Conservation (phyloP, 2,797 vertebrate genomes). For the Leptoclinus maculatus region DNA sequence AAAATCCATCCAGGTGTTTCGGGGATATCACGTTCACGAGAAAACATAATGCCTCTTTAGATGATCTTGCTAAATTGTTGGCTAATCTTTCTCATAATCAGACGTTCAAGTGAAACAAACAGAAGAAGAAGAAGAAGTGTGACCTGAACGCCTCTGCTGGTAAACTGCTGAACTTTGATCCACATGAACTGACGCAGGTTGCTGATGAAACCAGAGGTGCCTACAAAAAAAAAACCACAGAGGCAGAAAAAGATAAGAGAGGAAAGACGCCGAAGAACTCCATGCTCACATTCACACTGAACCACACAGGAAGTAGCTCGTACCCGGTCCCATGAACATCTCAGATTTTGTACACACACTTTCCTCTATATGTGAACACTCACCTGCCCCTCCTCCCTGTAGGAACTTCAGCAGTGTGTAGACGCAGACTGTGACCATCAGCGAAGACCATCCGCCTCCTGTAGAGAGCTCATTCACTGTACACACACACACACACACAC, state of each 20-base stretch:
- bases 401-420: slow-evolving; percentile 91
- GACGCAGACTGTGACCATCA: slow-evolving; percentile 85
- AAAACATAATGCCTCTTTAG: too few relatives aligned
- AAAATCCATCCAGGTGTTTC: neutral
- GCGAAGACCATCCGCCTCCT: slow-evolving; percentile 81
- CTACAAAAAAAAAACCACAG: slow-evolving; percentile 57
- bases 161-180: slow-evolving; percentile 93
- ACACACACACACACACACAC: slow-evolving; percentile 2
- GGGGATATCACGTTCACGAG: too few relatives aligned
- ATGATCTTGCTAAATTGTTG: too few relatives aligned
- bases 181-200: slow-evolving; percentile 92
- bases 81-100: neutral
- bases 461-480: slow-evolving; percentile 88
- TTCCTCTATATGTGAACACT: slow-evolving; percentile 62
- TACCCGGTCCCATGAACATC: neutral
- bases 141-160: slow-evolving; percentile 87
- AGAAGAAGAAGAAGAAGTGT: neutral
- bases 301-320: too few relatives aligned
- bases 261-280: too few relatives aligned
- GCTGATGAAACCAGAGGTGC: slow-evolving; percentile 89
- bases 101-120: neutral
- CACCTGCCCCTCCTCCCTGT: slow-evolving; percentile 91
- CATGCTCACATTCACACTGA: too few relatives aligned
- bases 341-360: slow-evolving; percentile 38
- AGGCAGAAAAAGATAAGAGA: neutral